Evolutionary conservation across 1,140 invertebrate genomes (phyloP), one percentile per base, ranked within the genome.

Genomic region (Bombus pyrosoma): DNA sequence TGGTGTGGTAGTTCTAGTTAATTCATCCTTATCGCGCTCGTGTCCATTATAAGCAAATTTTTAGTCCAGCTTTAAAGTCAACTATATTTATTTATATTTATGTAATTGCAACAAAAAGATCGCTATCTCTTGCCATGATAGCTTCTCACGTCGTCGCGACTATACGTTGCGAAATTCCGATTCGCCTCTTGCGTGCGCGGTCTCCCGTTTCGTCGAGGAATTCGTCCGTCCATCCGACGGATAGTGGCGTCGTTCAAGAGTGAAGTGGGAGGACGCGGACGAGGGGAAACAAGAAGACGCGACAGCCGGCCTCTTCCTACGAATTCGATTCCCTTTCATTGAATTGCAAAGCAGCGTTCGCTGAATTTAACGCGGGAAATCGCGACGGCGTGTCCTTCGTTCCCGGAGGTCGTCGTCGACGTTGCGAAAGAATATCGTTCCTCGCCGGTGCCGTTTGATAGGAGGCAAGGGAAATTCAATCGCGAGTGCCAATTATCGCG

Each of bases 261-360:
- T 9, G 34, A 0, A 62, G 5, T 53, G 79, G 37, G 34, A 18
- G 12, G 62, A 53, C 47, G 18, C 47, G 47, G 32, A 77, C 69
- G 13, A 41, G 25, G 25, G 47, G 57, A 79, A 22, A 37, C 41
- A n/a, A 68, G 77, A 28, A n/a, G 43, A 59, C 78, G 72, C 32
- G 37, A 32, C 32, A 28, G 37, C 47, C n/a, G 39, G 69, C 15
- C 66, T 88, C 32, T 77, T 86, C 79, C 66, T 77, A 81, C 88
- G 89, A 76, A 91, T 90, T 87, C 82, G 85, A 91, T 91, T 87
- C 89, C 25, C 37, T 87, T 91, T 87, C 90, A 91, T 91, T 91
- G 90, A 91, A 91, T 91, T 90, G 90, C 90, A 91, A 91, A 91
- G 87, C 73, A 91, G 87, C 79, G 81, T 90, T 89, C 89, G 85